phyloP scores from a whole-genome alignment of 2,797 vertebrate genomes.

The Coregonus sp. region DNA sequence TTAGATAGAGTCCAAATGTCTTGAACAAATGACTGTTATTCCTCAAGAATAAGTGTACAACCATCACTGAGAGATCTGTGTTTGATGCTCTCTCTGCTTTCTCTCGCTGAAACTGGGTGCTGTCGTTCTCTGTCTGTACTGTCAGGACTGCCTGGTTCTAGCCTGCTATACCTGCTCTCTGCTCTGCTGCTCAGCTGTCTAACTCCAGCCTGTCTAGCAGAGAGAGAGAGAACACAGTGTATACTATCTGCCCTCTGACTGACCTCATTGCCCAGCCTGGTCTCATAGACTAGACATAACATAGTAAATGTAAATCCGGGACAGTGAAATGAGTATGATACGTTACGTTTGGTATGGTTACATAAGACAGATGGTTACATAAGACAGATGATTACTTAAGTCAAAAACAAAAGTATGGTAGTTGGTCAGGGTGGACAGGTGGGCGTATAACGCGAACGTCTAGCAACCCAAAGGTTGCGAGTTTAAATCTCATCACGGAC shows the following conservation, averaged over 20 bases:
- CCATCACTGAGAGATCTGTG: background rate
- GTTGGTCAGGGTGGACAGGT: too few species aligned
- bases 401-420: too few species aligned
- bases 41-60: background rate
- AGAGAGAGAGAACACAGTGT: slow-evolving; percentile 38
- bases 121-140: slow-evolving; percentile 3
- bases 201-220: slow-evolving; percentile 9
- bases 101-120: background rate
- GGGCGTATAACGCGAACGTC: too few species aligned
- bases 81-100: slow-evolving; percentile 4
- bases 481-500: too few species aligned
- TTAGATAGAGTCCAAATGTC: background rate
- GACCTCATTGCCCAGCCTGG: too few species aligned
- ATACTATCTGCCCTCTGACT: slow-evolving; percentile 54
- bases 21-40: background rate
- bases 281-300: too few species aligned
- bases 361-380: too few species aligned
- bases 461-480: too few species aligned
- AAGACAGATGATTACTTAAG: too few species aligned
- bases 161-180: background rate
- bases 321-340: too few species aligned
- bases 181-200: background rate
- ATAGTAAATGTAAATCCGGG: too few species aligned
- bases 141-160: slow-evolving; percentile 8
- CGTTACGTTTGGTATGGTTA: too few species aligned